Percentiles rank a stretch among this genome's conserved stretches.
phyloP scores from a whole-genome alignment of 1,140 invertebrate species.

The Cotesia typhae region DNA sequence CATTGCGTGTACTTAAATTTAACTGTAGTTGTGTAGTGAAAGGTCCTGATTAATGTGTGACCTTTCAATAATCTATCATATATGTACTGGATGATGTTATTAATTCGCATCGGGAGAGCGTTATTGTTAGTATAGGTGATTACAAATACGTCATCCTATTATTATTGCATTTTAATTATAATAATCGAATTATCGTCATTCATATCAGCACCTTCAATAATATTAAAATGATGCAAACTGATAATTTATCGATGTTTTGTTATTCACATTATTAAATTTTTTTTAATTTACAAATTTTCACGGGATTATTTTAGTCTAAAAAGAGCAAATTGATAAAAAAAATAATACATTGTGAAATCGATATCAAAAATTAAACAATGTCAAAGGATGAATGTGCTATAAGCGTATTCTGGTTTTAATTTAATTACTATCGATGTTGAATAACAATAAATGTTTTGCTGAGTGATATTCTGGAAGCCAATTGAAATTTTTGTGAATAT shows the following conservation, averaged over 20 bases:
- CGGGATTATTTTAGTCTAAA: too few species aligned
- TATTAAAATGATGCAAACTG: background rate
- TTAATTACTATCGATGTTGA: too few species aligned
- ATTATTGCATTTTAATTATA: background rate
- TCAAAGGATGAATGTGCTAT: too few species aligned
- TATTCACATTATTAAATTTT: background rate
- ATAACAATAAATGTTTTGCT: too few species aligned
- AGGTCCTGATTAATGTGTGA: background rate
- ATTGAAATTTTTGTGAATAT: too few species aligned
- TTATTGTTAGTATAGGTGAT: constrained; percentile 6
- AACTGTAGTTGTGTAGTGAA: background rate
- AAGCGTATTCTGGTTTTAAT: too few species aligned
- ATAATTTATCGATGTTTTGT: background rate
- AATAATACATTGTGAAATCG: too few species aligned
- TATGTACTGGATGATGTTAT: background rate
- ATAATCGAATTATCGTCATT: constrained; percentile 5
- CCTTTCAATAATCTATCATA: constrained; percentile 4
- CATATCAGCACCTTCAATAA: background rate
- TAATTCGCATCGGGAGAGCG: background rate
- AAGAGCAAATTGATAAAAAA: too few species aligned
- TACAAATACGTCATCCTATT: constrained; percentile 5
- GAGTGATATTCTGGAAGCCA: too few species aligned
- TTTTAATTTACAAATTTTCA: background rate
- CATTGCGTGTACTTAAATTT: background rate
- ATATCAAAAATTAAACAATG: too few species aligned